Conservation (phyloP, 2,888 invertebrate species). For the Parnassius smintheus region DNA sequence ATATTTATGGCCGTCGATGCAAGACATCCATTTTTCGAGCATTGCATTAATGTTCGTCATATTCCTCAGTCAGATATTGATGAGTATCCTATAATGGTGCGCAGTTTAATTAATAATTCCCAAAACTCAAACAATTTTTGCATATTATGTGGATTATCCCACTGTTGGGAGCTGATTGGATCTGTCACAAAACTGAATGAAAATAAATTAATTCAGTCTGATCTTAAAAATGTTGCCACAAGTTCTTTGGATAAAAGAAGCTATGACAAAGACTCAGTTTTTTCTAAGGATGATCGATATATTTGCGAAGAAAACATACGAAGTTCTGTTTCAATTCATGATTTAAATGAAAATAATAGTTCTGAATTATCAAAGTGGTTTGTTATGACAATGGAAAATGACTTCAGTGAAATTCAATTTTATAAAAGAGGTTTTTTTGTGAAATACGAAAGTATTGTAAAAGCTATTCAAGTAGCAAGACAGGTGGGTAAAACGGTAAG, state of each 20-base stretch:
- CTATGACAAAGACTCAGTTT: background rate
- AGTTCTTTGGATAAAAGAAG: constrained; percentile 10
- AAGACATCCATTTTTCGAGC: constrained; percentile 47
- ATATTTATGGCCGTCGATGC: constrained; percentile 62
- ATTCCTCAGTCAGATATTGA: constrained; percentile 57
- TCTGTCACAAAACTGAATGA: constrained; percentile 54
- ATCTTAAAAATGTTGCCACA: constrained; percentile 17
- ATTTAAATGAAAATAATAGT: constrained; percentile 1
- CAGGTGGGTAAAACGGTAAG: constrained; percentile 72
- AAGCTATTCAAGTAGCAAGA: constrained; percentile 71
- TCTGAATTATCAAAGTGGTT: constrained; percentile 73
- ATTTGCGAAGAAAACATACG: background rate
- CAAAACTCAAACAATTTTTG: constrained; percentile 59
- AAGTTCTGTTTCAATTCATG: background rate
- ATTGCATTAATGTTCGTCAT: constrained; percentile 61
- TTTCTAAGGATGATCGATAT: background rate
- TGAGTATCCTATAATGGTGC: constrained; percentile 63
- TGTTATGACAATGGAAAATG: constrained; percentile 76
- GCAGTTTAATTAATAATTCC: constrained; percentile 59
- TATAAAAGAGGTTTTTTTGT: constrained; percentile 75
- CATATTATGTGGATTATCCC: constrained; percentile 61
- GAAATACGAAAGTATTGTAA: constrained; percentile 73
- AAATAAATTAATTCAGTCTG: constrained; percentile 27
- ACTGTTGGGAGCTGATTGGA: constrained; percentile 71
- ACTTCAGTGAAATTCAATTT: constrained; percentile 78